Percentiles rank a stretch among this genome's conserved stretches.
Conservation (phyloP, 2,113 vertebrate genomes). For the Rhagologus leucostigma region DNA sequence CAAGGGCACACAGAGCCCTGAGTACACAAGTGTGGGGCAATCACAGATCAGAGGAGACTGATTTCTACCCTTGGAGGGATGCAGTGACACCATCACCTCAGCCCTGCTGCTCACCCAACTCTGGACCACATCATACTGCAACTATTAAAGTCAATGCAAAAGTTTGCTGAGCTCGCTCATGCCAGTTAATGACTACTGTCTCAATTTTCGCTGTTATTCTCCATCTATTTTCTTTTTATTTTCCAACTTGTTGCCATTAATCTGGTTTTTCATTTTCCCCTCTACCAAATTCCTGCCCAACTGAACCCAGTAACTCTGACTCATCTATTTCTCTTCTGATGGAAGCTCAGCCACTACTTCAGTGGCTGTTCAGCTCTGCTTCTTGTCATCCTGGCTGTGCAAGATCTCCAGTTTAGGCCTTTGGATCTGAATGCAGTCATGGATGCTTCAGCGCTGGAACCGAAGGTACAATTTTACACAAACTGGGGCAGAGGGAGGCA, state of each 20-base stretch:
- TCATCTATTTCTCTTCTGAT: background rate
- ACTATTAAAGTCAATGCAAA: background rate
- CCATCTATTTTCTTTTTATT: background rate
- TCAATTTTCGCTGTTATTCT: background rate
- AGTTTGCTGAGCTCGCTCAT: background rate
- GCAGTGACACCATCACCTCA: background rate
- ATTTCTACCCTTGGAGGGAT: background rate
- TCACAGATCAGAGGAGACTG: background rate
- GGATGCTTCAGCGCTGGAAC: background rate
- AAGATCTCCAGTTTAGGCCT: fast-evolving
- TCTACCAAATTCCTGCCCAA: background rate
- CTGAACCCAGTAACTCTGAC: background rate
- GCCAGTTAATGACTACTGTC: fast-evolving
- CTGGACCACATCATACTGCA: background rate
- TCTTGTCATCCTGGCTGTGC: background rate
- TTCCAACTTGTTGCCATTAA: background rate
- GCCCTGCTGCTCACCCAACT: background rate
- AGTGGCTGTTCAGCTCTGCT: background rate
- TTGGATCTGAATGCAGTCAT: background rate
- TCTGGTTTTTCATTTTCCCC: background rate
- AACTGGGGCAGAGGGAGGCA: background rate
- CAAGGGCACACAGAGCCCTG: background rate
- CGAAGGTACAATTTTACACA: fast-evolving
- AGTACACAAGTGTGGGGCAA: background rate
- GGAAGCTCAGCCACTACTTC: background rate